These are phyloP conservation scores for Campoletis raptor DNA, from an alignment of 2,888 invertebrate genomes.

Conservation along the genomic window DNA sequence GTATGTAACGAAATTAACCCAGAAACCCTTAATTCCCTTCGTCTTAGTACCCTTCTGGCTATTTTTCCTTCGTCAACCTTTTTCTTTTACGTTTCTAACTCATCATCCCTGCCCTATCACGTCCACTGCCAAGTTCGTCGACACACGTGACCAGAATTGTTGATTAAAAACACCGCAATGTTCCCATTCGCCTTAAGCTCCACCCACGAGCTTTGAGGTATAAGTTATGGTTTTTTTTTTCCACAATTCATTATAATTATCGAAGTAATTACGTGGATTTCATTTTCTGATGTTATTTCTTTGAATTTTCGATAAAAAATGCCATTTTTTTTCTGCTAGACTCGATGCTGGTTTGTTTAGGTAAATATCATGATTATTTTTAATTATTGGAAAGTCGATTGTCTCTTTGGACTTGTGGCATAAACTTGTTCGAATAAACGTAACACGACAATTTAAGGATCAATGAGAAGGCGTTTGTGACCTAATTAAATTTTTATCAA, in stretches of 20 bases:
- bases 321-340: too few species aligned
- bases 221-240: not conserved
- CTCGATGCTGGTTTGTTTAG: too few species aligned
- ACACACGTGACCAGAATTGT: slow-evolving; percentile 35
- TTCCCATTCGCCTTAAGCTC: not conserved
- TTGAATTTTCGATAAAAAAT: not conserved
- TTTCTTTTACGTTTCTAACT: not conserved
- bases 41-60: slow-evolving; percentile 29
- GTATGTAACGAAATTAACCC: slow-evolving; percentile 1
- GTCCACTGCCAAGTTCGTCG: slow-evolving; percentile 58
- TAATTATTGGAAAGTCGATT: too few species aligned
- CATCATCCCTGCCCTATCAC: slow-evolving; percentile 17
- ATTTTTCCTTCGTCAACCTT: not conserved
- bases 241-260: not conserved
- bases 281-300: not conserved
- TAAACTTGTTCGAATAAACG: not conserved
- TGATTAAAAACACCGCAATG: not conserved
- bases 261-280: not conserved
- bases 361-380: too few species aligned
- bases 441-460: not conserved
- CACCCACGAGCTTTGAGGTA: not conserved
- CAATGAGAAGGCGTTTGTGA: not conserved
- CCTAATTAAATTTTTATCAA: slow-evolving; percentile 10
- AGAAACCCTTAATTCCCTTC: slow-evolving; percentile 25
- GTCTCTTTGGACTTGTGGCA: too few species aligned